Conservation (phyloP, 2,797 vertebrate species). For the Morelia viridis region DNA sequence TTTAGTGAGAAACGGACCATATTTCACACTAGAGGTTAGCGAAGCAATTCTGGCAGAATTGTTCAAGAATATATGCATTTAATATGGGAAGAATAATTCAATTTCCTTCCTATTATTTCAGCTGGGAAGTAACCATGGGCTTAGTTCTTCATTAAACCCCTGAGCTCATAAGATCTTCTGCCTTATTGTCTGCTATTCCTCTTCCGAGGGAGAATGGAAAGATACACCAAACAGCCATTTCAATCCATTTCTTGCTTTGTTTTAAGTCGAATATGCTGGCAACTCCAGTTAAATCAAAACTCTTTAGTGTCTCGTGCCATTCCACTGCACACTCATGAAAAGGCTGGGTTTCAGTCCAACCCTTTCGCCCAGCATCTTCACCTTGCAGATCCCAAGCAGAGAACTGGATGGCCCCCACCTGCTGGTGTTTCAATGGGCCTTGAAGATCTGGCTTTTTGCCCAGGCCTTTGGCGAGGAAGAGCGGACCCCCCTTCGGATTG, state of each 20-base stretch:
- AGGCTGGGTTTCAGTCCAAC: constrained; percentile 19
- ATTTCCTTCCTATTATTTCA: constrained; percentile 74
- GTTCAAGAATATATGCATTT: constrained; percentile 67
- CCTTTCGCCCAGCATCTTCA: neutral
- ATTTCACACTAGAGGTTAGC: constrained; percentile 66
- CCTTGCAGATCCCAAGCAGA: neutral
- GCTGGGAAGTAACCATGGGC: constrained; percentile 55
- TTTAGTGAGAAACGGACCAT: constrained; percentile 63
- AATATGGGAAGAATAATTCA: constrained; percentile 72
- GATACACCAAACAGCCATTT: constrained; percentile 63
- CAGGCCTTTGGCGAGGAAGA: too few species aligned
- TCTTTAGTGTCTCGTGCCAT: constrained; percentile 46
- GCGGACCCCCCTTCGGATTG: too few species aligned
- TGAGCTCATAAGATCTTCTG: constrained; percentile 62
- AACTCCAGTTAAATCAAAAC: constrained; percentile 52
- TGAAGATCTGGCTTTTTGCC: too few species aligned
- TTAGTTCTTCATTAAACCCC: constrained; percentile 74
- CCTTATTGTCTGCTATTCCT: constrained; percentile 56
- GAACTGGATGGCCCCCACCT: neutral
- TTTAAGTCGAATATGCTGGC: constrained; percentile 49
- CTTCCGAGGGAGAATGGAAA: constrained; percentile 59
- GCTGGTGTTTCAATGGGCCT: too few species aligned
- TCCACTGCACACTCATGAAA: neutral
- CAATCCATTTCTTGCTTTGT: constrained; percentile 17
- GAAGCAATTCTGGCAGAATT: constrained; percentile 65